Conservation (phyloP, 2,888 invertebrate genomes). For the Agriopis marginaria region DNA sequence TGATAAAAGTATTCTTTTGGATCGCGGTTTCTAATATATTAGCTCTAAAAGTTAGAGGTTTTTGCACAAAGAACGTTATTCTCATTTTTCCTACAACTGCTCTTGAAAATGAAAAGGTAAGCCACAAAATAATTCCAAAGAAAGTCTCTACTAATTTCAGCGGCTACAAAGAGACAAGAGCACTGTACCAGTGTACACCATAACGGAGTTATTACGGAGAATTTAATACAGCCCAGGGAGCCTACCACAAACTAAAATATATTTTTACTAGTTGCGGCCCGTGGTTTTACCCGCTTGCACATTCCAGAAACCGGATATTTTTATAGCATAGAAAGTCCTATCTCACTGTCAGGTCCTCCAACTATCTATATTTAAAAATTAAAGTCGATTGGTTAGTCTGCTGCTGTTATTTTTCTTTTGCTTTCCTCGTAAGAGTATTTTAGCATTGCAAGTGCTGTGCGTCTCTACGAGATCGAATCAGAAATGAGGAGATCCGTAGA, state of each 20-base stretch:
- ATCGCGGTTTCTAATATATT: background rate
- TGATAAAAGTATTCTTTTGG: too few relatives aligned
- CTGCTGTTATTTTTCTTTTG: too few relatives aligned
- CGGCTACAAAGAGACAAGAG: slow-evolving; percentile 25
- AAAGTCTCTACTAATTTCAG: slow-evolving; percentile 21
- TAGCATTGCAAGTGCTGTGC: too few relatives aligned
- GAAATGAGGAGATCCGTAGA: too few relatives aligned
- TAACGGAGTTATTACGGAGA: slow-evolving; percentile 16
- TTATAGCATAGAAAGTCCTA: too few relatives aligned
- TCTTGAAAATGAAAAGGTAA: slow-evolving; percentile 17
- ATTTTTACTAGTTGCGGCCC: background rate
- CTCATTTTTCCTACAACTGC: background rate
- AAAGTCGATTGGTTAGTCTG: too few relatives aligned
- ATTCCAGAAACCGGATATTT: too few relatives aligned
- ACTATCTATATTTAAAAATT: too few relatives aligned
- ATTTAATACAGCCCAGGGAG: slow-evolving; percentile 19
- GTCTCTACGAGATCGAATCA: too few relatives aligned
- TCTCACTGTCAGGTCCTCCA: too few relatives aligned
- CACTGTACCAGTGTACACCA: slow-evolving; percentile 14
- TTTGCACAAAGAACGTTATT: background rate
- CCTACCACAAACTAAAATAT: background rate
- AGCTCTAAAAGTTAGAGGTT: background rate
- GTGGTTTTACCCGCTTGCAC: too few relatives aligned
- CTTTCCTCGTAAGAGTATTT: too few relatives aligned
- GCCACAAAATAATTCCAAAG: slow-evolving; percentile 7